Evolutionary conservation across 2,113 vertebrate genomes (phyloP), one percentile per base, ranked within the genome.

Genomic region (Callithrix jacchus): DNA sequence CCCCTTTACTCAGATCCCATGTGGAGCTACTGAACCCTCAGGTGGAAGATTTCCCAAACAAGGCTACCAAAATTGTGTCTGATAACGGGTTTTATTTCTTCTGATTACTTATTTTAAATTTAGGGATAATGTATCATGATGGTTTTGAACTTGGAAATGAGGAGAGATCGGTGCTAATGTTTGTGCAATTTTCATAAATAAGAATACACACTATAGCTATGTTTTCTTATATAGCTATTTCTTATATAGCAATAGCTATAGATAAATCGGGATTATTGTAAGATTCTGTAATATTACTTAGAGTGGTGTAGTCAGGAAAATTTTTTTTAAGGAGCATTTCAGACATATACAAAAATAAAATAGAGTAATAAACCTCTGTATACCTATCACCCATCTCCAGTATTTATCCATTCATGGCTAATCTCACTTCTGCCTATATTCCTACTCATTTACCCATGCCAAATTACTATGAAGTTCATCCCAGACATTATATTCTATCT

Each of bases 161-260:
- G 32, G 64, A 89, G 32, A 92, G 27, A 18, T 95, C 47, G 97
- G 87, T 98, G 96, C 97, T 98, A 84, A 96, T 97, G 94, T 98
- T 98, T 98, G 98, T 95, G 97, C 97, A 96, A 97, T 97, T 98
- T 94, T 98, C 97, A 84, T 97, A 97, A 52, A 52, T 52, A 52
- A 52, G 49, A 52, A 52, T 17, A 52, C 14, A 70, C 20, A 42
- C 66, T 54, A 58, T 58, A 20, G 14, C 49, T 52, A 5, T 52
- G 16, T 52, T 52, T 52, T 52, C 49, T 52, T 52, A 52, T 17
- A 52, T 52, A 52, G 49, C 49, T 52, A 17, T 52, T 52, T 52
- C 35, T 82, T 17, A 17, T 14, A 58, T 21, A 58, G 77, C 18
- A 80, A 30, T 83, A 21, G 49, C 20, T 80, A 42, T 42, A 42